These are phyloP conservation scores for Lepus americanus DNA, from an alignment of 2,113 vertebrate genomes.

Conservation along the genomic window DNA sequence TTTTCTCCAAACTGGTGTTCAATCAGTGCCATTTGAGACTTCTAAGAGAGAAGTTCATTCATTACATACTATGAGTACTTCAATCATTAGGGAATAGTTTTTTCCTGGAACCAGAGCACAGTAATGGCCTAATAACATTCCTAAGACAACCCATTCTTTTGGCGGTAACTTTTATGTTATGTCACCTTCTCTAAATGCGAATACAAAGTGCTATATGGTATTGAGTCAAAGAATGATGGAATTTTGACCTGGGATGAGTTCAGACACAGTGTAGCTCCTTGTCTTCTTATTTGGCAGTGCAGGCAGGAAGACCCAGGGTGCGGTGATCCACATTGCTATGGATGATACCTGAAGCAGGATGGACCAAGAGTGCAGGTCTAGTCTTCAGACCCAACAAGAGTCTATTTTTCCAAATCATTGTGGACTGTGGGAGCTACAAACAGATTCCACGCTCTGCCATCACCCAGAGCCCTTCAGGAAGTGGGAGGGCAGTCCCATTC, in stretches of 20 bases:
- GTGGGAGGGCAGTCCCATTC: not conserved
- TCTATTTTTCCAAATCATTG: not conserved
- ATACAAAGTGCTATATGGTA: not conserved
- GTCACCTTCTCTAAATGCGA: slow-evolving; percentile 11
- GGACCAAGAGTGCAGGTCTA: not conserved
- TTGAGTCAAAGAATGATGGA: not conserved
- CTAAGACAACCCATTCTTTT: slow-evolving; percentile 4
- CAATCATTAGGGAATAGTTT: not conserved
- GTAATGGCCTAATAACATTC: not conserved
- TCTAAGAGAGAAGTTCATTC: slow-evolving; percentile 1
- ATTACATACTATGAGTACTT: slow-evolving; percentile 11
- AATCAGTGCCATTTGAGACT: slow-evolving; percentile 20
- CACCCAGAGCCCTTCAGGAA: not conserved
- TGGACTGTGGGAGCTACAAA: not conserved
- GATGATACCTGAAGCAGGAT: not conserved
- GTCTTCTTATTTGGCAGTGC: not conserved
- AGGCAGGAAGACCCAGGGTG: not conserved
- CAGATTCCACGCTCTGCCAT: not conserved
- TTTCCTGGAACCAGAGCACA: not conserved
- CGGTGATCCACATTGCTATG: not conserved
- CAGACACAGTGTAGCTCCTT: not conserved
- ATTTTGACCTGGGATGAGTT: not conserved
- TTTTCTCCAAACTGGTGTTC: not conserved
- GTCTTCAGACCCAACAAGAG: not conserved
- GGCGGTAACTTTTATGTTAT: not conserved